Conservation (phyloP, 2,888 invertebrate species). For the Cephus sareptanus region DNA sequence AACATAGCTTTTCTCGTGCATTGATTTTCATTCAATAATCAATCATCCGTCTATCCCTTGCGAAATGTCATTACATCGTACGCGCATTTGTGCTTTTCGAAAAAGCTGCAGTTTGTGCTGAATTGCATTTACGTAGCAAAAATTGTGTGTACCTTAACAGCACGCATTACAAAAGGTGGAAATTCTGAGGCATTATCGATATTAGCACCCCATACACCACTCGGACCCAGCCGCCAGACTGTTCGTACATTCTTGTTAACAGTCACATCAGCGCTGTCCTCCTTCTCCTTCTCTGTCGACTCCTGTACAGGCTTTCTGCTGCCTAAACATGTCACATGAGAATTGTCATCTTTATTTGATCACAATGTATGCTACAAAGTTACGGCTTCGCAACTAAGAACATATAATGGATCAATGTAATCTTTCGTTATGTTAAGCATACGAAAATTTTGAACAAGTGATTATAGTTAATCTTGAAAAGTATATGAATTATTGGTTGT, state of each 20-base stretch:
- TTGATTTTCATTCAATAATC: not conserved
- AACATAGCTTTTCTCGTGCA: not conserved
- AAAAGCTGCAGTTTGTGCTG: constrained; percentile 28
- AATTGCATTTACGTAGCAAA: constrained; percentile 41
- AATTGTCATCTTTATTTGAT: constrained; percentile 30
- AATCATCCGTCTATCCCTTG: not conserved
- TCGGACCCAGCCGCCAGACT: constrained; percentile 57
- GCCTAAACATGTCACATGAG: constrained; percentile 57
- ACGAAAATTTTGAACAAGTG: not conserved
- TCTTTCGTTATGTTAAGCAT: not conserved
- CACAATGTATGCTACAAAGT: constrained; percentile 3
- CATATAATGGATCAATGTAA: not conserved
- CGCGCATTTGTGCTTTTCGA: constrained; percentile 21
- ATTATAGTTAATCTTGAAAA: constrained; percentile 18
- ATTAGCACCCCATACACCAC: constrained; percentile 55
- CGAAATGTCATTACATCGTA: constrained; percentile 1
- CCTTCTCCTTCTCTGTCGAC: constrained; percentile 42
- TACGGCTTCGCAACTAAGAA: constrained; percentile 3
- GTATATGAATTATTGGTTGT: constrained; percentile 22
- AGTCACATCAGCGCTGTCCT: constrained; percentile 41
- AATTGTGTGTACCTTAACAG: constrained; percentile 60
- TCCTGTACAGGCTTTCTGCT: constrained; percentile 54
- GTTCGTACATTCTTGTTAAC: constrained; percentile 48
- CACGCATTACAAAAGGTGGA: constrained; percentile 62
- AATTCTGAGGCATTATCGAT: constrained; percentile 55